These are phyloP conservation scores for Silvanus unidentatus DNA, from an alignment of 2,888 invertebrate species.

Conservation along the genomic window DNA sequence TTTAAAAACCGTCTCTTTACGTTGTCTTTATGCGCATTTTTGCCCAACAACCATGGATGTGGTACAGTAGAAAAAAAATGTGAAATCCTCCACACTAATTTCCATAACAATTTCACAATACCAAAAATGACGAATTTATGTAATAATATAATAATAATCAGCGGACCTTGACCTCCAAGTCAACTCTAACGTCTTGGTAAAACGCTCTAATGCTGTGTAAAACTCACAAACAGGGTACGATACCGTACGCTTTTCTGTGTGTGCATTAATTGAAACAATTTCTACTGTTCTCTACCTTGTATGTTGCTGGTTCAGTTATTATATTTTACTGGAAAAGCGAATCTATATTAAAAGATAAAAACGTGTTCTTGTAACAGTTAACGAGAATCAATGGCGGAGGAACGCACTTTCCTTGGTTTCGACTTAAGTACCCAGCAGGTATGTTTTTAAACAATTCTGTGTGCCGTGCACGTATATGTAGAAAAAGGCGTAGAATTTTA, in stretches of 20 bases:
- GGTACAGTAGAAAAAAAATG: no score
- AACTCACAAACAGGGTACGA: neutral
- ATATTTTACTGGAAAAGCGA: neutral
- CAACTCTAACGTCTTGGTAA: neutral
- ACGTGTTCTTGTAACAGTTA: neutral
- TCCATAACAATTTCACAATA: no score
- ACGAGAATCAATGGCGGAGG: slow-evolving; percentile 14
- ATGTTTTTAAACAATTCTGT: slow-evolving; percentile 32
- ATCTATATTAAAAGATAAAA: no score
- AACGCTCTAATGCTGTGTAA: neutral
- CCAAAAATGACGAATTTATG: no score
- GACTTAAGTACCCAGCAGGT: slow-evolving; percentile 88
- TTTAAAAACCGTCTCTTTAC: no score
- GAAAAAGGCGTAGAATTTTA: no score
- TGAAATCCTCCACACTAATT: no score
- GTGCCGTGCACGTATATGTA: no score
- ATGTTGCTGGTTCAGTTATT: neutral
- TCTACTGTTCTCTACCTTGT: neutral
- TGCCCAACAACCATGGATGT: no score
- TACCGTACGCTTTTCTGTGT: neutral
- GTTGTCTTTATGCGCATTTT: no score
- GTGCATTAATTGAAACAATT: neutral
- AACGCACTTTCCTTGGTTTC: slow-evolving; percentile 66
- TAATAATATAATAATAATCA: neutral
- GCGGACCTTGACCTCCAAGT: slow-evolving; percentile 24